These are phyloP conservation scores for Drosophila limbata DNA, from an alignment of 2,888 invertebrate genomes.

Conservation along the genomic window DNA sequence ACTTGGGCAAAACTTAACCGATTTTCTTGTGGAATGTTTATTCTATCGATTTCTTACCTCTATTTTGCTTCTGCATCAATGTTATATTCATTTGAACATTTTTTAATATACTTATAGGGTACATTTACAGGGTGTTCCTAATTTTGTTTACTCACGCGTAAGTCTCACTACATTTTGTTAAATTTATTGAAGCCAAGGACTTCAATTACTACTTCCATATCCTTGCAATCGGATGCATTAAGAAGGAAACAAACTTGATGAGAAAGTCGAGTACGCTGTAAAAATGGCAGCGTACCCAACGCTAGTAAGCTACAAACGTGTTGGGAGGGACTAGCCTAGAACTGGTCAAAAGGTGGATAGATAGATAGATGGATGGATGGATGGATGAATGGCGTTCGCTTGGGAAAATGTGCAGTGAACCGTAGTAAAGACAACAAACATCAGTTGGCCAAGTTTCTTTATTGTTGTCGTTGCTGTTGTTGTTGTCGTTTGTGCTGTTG, in stretches of 20 bases:
- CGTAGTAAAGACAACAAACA: conserved; percentile 56
- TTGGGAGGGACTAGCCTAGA: conserved; percentile 49
- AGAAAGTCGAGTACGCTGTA: neutral
- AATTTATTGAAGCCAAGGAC: no score
- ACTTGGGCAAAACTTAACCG: no score
- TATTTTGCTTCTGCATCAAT: no score
- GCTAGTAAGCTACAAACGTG: conserved; percentile 45
- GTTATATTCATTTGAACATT: no score
- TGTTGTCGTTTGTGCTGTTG: conserved; percentile 25
- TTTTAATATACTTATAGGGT: no score
- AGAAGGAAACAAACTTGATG: neutral
- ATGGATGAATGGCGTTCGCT: conserved; percentile 36
- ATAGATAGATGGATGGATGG: conserved; percentile 17
- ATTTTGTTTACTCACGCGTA: no score
- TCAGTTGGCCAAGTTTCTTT: conserved; percentile 69
- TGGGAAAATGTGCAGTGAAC: conserved; percentile 46
- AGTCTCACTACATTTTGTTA: no score
- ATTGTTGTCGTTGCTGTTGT: conserved; percentile 14
- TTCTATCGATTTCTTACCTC: no score
- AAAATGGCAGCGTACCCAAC: conserved; percentile 19
- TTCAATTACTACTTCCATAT: no score
- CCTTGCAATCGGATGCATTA: no score
- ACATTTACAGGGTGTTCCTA: no score
- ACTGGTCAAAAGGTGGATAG: conserved; percentile 59
- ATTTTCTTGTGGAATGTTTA: no score